Percentiles rank a stretch among this genome's conserved stretches.
phyloP scores from a whole-genome alignment of 2,888 invertebrate species.

The Strigamia transsilvanica region DNA sequence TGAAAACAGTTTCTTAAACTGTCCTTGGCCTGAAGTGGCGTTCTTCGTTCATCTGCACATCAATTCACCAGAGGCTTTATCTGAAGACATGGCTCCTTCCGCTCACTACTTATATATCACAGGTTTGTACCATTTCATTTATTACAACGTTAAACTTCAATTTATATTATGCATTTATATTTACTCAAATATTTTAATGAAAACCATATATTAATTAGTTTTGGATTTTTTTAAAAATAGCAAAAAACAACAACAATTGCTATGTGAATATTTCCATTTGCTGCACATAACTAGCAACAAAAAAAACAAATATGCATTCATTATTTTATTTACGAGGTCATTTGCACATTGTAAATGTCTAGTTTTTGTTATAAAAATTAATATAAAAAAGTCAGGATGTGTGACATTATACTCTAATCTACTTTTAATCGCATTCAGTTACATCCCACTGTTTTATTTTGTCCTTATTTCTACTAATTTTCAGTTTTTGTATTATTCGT shows the following conservation, averaged over 20 bases:
- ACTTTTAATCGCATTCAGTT: neutral
- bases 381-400: no score
- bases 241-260: no score
- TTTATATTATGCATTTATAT: neutral
- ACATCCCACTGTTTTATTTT: neutral
- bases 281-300: no score
- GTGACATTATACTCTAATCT: no score
- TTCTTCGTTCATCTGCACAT: slow-evolving; percentile 13
- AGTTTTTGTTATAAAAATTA: no score
- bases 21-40: slow-evolving; percentile 38
- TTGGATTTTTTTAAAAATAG: no score
- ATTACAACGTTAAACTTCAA: neutral
- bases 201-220: no score
- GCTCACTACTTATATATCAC: slow-evolving; percentile 18
- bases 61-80: slow-evolving; percentile 39
- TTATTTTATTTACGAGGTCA: no score
- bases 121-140: slow-evolving; percentile 8
- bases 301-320: no score
- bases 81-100: slow-evolving; percentile 42
- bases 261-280: no score
- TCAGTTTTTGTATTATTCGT: neutral
- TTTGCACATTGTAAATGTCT: no score
- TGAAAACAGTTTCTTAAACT: slow-evolving; percentile 44
- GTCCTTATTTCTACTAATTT: neutral
- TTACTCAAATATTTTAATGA: neutral